Base-by-base conservation (phyloP, 2,797 vertebrate species). In the Labeo calbasu region DNA sequence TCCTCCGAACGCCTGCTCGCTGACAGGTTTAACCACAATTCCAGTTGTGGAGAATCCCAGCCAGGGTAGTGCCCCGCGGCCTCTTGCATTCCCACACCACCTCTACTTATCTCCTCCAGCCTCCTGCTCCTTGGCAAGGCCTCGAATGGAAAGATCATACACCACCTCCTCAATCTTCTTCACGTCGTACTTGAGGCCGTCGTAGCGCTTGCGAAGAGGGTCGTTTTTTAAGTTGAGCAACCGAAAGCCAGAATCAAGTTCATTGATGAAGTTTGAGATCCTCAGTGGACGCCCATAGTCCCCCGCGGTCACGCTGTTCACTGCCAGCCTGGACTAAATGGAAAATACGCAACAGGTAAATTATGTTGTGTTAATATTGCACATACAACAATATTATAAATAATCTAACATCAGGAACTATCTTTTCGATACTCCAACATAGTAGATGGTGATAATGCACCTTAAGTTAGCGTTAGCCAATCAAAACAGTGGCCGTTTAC, bases 81-180 rank as follows among this genome's bases (percentile, higher is more conserved):
- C 79, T 87, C 86, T 84, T 53, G 32, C 21, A 10, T 43, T 19
- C 68, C 79, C 7, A 61, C 15, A 11, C 15, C 72, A 3, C n/a
- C 70, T 87, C 71, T 89, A 89, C 88, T 90, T 84, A 19, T 89
- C 95, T 50, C 75, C 91, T 6, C 50, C 86, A 0, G 90, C 75
- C 2, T 95, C 90, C 0, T 92, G 89, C 85, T 97, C 96, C 93
- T 97, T 98, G 85, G 94, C 95, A 88, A 99, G 96, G 84, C 98
- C 98, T 1, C 98, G 95, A 91, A 99, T 99, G 0, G 98, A 99
- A 87, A 99, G 91, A 87, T 99, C 98, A 0, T 99, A 99, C 81
- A 99, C 98, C 89, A 99, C 98, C 87, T 99, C 98, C 92, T 99
- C 98, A 0, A 99, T 98, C 89, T 99, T 99, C 94, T 99, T 99